phyloP scores from a whole-genome alignment of 2,113 vertebrate species.

The Ceyx melanurus region DNA sequence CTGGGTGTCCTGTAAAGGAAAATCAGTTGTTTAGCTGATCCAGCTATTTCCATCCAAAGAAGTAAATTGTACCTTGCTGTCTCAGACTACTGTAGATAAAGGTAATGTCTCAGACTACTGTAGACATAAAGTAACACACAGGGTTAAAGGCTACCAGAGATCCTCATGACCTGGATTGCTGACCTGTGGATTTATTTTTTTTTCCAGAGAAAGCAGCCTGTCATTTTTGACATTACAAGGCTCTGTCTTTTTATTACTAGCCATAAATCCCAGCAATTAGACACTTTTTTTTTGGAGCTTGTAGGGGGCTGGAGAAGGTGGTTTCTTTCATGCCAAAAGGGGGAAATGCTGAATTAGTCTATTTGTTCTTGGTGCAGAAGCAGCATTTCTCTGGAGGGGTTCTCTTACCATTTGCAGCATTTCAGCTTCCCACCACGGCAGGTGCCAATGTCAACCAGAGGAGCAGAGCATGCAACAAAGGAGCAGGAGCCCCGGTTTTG shows the following conservation, averaged over 20 bases:
- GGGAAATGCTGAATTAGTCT: not conserved
- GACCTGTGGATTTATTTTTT: too few relatives aligned
- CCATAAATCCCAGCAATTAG: not conserved
- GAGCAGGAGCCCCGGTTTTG: conserved; percentile 38
- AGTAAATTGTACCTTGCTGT: not conserved
- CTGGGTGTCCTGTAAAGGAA: conserved; percentile 32
- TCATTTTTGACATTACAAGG: not conserved
- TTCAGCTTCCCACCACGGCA: conserved; percentile 28
- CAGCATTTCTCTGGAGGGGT: not conserved
- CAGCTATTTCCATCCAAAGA: not conserved
- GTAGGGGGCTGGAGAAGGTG: not conserved
- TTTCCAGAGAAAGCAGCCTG: not conserved
- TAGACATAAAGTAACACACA: fast-evolving
- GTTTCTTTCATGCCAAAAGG: not conserved
- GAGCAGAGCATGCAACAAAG: not conserved
- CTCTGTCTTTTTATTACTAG: not conserved
- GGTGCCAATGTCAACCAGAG: conserved; percentile 18
- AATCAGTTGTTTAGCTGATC: not conserved
- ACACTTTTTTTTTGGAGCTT: not conserved
- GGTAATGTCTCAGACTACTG: not conserved
- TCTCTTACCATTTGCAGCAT: conserved; percentile 58
- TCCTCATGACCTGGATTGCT: not conserved
- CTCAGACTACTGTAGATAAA: not conserved
- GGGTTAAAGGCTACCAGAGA: not conserved
- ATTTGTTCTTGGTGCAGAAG: not conserved